phyloP scores from a whole-genome alignment of 37 sponge, comb jelly and placozoan genomes.

The Halisarca cf. caerulea region DNA sequence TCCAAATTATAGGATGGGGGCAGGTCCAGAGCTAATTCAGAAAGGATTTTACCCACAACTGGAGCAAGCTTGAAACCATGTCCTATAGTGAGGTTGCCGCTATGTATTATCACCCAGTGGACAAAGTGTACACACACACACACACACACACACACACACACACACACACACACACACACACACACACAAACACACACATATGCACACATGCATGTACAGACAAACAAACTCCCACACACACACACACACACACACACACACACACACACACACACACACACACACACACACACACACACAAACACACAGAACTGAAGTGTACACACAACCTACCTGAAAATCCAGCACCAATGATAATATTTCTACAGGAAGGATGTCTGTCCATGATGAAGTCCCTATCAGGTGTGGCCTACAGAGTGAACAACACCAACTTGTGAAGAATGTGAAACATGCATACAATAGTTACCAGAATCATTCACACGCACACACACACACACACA shows the following conservation, averaged over 20 bases:
- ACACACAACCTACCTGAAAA: slow-evolving; percentile 90
- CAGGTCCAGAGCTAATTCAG: slow-evolving; percentile 51
- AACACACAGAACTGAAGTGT: no score
- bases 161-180: neutral
- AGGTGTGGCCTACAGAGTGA: slow-evolving; percentile 34
- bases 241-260: no score
- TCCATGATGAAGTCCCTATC: slow-evolving; percentile 62
- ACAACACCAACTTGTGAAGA: neutral
- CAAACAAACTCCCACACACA: no score
- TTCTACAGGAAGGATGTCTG: slow-evolving; percentile 58
- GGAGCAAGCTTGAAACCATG: slow-evolving; percentile 85
- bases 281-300: no score
- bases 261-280: no score
- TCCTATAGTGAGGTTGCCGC: slow-evolving; percentile 42
- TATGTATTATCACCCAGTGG: no score
- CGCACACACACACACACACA: no score
- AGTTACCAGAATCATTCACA: no score
- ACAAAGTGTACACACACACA: neutral
- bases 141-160: neutral
- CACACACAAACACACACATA: neutral
- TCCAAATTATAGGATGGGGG: slow-evolving; percentile 62
- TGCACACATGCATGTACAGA: neutral
- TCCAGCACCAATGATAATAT: slow-evolving; percentile 77
- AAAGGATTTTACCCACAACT: slow-evolving; percentile 72
- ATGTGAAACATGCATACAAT: no score